phyloP scores from a whole-genome alignment of 2,113 vertebrate species.

The Phylloscopus trochiloides region DNA sequence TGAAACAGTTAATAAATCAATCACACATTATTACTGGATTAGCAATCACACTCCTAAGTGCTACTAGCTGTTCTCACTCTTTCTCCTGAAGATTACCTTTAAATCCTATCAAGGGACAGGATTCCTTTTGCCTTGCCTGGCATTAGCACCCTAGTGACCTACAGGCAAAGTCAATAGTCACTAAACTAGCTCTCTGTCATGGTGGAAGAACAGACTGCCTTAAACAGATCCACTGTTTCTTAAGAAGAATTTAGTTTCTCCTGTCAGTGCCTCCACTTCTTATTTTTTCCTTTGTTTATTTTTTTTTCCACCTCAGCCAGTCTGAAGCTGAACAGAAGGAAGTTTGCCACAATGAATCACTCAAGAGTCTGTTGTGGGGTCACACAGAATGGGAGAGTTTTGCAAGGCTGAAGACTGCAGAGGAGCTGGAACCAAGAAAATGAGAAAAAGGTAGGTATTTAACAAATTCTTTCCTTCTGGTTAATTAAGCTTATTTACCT shows the following conservation, averaged over 20 bases:
- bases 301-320: background rate
- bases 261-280: background rate
- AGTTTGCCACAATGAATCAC: constrained; percentile 8
- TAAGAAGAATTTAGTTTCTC: background rate
- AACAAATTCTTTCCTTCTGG: background rate
- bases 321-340: background rate
- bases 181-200: background rate
- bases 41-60: background rate
- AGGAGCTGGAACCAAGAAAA: background rate
- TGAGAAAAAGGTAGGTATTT: background rate
- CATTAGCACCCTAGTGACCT: background rate
- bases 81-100: constrained; percentile 40
- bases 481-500: background rate
- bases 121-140: constrained; percentile 24
- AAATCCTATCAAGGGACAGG: constrained; percentile 54
- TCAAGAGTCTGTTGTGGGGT: background rate
- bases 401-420: background rate
- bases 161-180: background rate
- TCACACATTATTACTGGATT: constrained; percentile 7
- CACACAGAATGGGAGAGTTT: background rate
- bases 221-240: background rate
- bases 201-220: background rate
- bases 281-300: background rate
- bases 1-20: constrained; percentile 32
- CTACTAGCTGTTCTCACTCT: constrained; percentile 26